Base-by-base conservation (phyloP, 2,888 invertebrate genomes). In the Noctua janthe region DNA sequence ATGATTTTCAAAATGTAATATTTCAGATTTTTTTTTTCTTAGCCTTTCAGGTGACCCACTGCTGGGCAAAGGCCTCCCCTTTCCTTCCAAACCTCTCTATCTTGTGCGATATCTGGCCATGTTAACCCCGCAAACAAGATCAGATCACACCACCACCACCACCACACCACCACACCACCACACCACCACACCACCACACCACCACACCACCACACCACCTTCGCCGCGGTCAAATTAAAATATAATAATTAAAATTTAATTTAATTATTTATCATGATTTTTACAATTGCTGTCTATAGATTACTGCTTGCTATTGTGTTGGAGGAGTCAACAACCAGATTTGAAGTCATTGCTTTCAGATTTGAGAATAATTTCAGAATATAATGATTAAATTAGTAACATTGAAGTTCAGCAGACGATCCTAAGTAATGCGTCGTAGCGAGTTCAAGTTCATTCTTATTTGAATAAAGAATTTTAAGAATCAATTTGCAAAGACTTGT, bases 381-480 rank as follows among this genome's bases (percentile, higher is more conserved):
- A 29, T 49, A 39, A 54, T 79, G 0, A 84, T 76, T 69, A 43
- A 78, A 83, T 78, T 71, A 69, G 15, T 56, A 10, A 62, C 29
- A 79, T 67, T 72, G n/a, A 72, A 79, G 51, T 82, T 84, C 79
- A 83, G 67, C 54, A 82, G 84, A 72, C 71, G n/a, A 39, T 82
- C 35, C 67, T 23, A 39, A 82, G 17, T 23, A 72, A 69, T n/a
- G 47, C 54, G 51, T 59, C 5, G 15, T 39, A 35, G 29, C 17
- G 15, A 76, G 23, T 67, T 83, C 39, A 49, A 78, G 15, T 69
- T 20, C 20, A 54, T 67, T n/a, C 23, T 39, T 54, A 54, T 54
- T 78, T 82, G 1, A 66, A 67, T 67, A 71, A 20, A 83, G n/a
- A 56, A 54, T 62, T 71, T 20, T 39, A n/a, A 17, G 15, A 69